These are phyloP conservation scores for Chloroclysta siterata DNA, from an alignment of 2,888 invertebrate species.

Conservation along the genomic window DNA sequence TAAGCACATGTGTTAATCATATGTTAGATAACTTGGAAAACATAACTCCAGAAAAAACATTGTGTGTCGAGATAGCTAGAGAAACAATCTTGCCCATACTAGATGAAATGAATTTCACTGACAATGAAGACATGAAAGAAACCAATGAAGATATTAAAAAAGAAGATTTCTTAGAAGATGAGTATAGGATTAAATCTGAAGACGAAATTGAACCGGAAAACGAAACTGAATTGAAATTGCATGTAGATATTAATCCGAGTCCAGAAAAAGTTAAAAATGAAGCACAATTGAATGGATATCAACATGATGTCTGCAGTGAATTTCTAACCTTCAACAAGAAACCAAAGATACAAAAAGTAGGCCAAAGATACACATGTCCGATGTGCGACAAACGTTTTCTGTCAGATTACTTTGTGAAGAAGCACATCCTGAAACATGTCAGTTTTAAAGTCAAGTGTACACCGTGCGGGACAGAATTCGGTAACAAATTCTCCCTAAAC, in stretches of 20 bases:
- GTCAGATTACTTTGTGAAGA: slow-evolving; percentile 70
- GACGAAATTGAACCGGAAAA: slow-evolving; percentile 48
- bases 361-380: slow-evolving; percentile 59
- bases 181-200: slow-evolving; percentile 67
- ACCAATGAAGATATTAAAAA: slow-evolving; percentile 60
- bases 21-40: slow-evolving; percentile 61
- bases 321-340: slow-evolving; percentile 70
- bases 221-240: slow-evolving; percentile 10
- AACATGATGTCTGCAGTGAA: slow-evolving; percentile 63
- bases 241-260: slow-evolving; percentile 37
- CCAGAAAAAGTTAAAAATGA: slow-evolving; percentile 2
- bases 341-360: slow-evolving; percentile 45
- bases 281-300: slow-evolving; percentile 55
- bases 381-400: slow-evolving; percentile 71
- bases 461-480: slow-evolving; percentile 55
- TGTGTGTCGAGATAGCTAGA: slow-evolving; percentile 69
- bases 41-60: slow-evolving; percentile 51
- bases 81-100: slow-evolving; percentile 59
- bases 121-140: slow-evolving; percentile 42
- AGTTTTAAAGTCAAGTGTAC: slow-evolving; percentile 55
- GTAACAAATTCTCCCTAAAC: slow-evolving; percentile 66
- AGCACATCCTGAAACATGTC: slow-evolving; percentile 65
- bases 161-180: slow-evolving; percentile 72
- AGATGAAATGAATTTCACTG: slow-evolving; percentile 46
- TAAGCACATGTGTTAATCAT: slow-evolving; percentile 61